Base-by-base conservation (phyloP, 2,888 invertebrate genomes). In the Harmothoe impar region DNA sequence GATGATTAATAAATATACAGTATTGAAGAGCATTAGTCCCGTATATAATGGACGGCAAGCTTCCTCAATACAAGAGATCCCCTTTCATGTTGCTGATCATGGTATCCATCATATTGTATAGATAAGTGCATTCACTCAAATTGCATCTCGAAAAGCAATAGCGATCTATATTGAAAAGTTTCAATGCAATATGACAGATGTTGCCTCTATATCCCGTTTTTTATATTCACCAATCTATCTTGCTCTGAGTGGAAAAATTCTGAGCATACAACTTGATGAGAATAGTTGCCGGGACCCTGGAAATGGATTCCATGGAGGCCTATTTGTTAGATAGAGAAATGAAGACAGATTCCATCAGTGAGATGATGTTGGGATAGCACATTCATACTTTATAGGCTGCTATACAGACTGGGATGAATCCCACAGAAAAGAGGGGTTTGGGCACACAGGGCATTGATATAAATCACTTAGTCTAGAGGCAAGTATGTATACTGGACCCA, bases 311-410 rank as follows among this genome's bases (percentile, higher is more conserved):
- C 43, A 43, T 43, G 43, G 43, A 43, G 43, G 10, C 43, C 43
- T 43, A 43, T 43, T 43, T 43, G 43, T 43, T 43, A 43, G 43
- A 43, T 43, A 43, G 43, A 43, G 31, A n/a, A 84, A 84, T 43
- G 84, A 84, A 84, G 84, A 84, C 29, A 20, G 51, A 84, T 84
- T 20, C n/a, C 43, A 43, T 84, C 43, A 84, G 84, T n/a, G 43
- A 20, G 84, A 23, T 35, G 17, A 23, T 35, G 33, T 84, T 23
- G 17, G 84, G 43, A 51, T 25, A 51, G 43, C 33, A 15, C 29
- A 84, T 84, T 29, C 84, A 84, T 84, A 84, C 12, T 84, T 84
- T 84, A 84, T 84, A 84, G 84, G 84, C 17, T 1, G 23, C 43
- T 35, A 23, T 84, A 84, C 15, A 84, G 25, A 23, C 12, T 20